phyloP scores from a whole-genome alignment of 2,888 invertebrate species.

The Phorcus lineatus region DNA sequence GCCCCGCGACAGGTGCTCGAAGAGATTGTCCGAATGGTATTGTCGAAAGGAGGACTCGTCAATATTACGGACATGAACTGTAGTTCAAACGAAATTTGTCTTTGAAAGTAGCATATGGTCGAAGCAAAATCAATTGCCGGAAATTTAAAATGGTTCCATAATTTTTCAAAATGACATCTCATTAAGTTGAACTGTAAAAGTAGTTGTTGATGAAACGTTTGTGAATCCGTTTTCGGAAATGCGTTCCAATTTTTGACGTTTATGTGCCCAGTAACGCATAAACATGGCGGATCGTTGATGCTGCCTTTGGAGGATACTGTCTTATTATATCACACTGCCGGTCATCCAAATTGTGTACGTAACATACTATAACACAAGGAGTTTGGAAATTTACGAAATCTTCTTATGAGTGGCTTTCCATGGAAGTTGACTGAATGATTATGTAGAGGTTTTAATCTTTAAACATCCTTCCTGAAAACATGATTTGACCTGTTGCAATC shows the following conservation, averaged over 20 bases:
- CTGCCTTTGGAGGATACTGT: no score
- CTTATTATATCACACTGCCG: neutral
- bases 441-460: neutral
- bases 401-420: neutral
- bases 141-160: neutral
- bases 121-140: neutral
- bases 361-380: neutral
- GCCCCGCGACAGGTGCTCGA: no score
- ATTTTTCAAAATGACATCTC: neutral
- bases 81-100: no score
- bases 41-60: no score
- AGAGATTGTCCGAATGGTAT: no score
- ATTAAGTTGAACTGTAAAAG: neutral
- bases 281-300: constrained; percentile 9
- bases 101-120: no score
- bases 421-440: neutral
- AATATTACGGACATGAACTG: no score
- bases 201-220: neutral
- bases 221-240: neutral
- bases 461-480: neutral
- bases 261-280: constrained; percentile 26
- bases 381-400: neutral
- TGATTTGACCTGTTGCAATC: neutral
- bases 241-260: neutral
- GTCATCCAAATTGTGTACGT: neutral